These are phyloP conservation scores for Phyllotreta striolata DNA, from an alignment of 2,888 invertebrate genomes.

Conservation along the genomic window DNA sequence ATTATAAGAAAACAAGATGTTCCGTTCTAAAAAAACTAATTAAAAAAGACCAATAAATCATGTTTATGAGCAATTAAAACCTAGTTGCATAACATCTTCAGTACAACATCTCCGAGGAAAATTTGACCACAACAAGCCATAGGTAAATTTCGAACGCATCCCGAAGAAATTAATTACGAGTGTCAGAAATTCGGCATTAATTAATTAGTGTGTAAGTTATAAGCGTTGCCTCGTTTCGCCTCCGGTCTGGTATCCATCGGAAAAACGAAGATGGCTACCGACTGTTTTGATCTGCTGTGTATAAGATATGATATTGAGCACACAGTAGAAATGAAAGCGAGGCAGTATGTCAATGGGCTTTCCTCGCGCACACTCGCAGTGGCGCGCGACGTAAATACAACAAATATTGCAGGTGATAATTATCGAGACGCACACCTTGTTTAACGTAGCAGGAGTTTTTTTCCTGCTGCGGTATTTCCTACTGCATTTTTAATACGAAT, in stretches of 20 bases:
- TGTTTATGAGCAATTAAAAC: no score
- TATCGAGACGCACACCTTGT: slow-evolving; percentile 44
- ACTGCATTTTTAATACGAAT: no score
- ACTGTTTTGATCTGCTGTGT: slow-evolving; percentile 53
- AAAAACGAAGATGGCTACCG: slow-evolving; percentile 45
- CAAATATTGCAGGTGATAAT: slow-evolving; percentile 49
- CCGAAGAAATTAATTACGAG: background rate
- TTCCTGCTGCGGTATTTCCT: no score
- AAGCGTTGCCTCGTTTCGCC: background rate
- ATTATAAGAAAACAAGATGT: slow-evolving; percentile 1
- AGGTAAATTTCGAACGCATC: no score
- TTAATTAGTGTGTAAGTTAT: background rate
- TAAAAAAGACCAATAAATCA: no score
- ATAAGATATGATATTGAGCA: slow-evolving; percentile 59
- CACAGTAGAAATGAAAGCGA: slow-evolving; percentile 63
- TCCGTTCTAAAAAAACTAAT: background rate
- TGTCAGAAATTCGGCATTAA: slow-evolving; percentile 4
- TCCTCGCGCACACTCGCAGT: slow-evolving; percentile 52
- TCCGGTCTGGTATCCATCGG: slow-evolving; percentile 13
- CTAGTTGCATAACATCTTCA: no score
- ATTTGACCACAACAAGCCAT: no score
- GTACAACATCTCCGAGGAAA: no score
- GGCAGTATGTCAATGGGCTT: slow-evolving; percentile 64
- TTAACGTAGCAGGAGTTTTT: slow-evolving; percentile 30
- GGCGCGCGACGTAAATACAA: slow-evolving; percentile 46